phyloP scores from a whole-genome alignment of 2,113 vertebrate genomes.

The Spheniscus mendiculus region DNA sequence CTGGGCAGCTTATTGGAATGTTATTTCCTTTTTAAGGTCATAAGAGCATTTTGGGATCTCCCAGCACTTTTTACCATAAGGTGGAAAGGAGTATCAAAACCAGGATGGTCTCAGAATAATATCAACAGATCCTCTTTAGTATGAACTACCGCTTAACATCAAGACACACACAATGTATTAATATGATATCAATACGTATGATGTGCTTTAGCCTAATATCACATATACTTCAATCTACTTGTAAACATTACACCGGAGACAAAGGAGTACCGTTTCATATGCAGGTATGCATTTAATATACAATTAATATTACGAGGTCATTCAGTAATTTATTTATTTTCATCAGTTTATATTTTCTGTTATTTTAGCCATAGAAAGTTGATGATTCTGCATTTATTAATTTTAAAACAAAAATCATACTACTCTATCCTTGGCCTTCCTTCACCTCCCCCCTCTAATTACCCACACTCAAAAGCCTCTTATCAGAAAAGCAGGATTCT shows the following conservation, averaged over 20 bases:
- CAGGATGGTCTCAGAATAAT: neutral
- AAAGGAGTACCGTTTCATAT: neutral
- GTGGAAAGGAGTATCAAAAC: neutral
- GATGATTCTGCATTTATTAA: neutral
- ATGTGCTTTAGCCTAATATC: neutral
- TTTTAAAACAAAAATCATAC: neutral
- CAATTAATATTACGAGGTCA: neutral
- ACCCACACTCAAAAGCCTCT: neutral
- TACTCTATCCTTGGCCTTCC: neutral
- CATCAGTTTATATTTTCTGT: neutral
- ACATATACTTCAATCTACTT: neutral
- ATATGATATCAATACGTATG: neutral
- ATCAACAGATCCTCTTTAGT: neutral
- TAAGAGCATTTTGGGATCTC: neutral
- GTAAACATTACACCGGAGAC: neutral
- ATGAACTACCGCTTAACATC: neutral
- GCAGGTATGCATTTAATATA: neutral
- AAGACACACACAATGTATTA: neutral
- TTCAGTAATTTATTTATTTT: neutral
- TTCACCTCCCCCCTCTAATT: neutral
- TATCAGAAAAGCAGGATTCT: neutral
- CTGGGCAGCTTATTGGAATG: neutral
- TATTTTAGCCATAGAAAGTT: neutral
- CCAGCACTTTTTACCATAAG: neutral
- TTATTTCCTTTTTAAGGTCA: neutral